Evolutionary conservation across 2,888 invertebrate species (phyloP).

Genomic region (Achlya flavicornis): DNA sequence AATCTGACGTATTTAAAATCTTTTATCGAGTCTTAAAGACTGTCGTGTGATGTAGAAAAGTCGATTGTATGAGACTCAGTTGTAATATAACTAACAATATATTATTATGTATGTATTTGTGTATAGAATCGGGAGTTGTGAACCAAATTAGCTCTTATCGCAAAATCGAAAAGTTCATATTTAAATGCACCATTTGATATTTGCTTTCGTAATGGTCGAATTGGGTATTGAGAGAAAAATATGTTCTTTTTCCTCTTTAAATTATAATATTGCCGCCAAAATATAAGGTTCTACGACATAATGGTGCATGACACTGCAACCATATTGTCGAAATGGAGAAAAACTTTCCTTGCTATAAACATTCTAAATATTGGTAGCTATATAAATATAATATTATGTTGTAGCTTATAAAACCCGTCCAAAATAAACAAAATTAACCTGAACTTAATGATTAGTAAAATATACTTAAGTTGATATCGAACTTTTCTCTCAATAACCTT

Average conservation of each 20-base stretch:
- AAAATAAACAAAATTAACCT: constrained; percentile 9
- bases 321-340: no score
- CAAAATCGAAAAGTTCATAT: constrained; percentile 23
- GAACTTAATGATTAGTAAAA: neutral
- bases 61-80: neutral
- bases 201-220: constrained; percentile 5
- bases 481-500: constrained; percentile 19
- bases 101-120: neutral
- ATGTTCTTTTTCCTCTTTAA: neutral
- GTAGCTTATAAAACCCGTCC: constrained; percentile 6
- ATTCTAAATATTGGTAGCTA: neutral
- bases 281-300: neutral
- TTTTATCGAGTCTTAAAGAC: constrained; percentile 9
- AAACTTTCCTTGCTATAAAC: neutral
- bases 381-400: neutral
- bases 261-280: neutral
- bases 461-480: neutral
- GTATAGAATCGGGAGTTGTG: constrained; percentile 3
- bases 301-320: neutral
- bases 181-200: constrained; percentile 16
- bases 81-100: neutral
- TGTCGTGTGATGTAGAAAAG: constrained; percentile 3
- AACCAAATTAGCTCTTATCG: constrained; percentile 22
- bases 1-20: neutral
- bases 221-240: constrained; percentile 10